phyloP scores from a whole-genome alignment of 92 coral and sea anemone species.

The Metridium senile region DNA sequence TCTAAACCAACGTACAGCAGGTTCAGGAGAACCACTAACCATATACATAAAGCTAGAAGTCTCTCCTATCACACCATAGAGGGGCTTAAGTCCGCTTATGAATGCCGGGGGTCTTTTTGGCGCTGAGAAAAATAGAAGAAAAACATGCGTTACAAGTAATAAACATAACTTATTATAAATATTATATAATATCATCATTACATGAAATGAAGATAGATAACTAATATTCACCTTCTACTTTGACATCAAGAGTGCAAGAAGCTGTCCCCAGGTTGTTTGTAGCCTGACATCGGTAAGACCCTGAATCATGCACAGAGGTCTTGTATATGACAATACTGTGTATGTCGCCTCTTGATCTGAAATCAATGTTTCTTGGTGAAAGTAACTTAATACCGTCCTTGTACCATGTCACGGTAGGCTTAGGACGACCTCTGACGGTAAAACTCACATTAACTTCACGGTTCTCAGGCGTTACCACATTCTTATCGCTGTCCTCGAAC shows the following conservation, averaged over 20 bases:
- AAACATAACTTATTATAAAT: too few relatives aligned
- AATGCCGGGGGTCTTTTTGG: conserved; percentile 27
- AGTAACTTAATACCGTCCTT: conserved; percentile 57
- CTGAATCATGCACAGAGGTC: conserved; percentile 49
- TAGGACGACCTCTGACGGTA: conserved; percentile 63
- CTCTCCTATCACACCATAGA: conserved; percentile 18
- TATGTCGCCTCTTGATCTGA: conserved; percentile 44
- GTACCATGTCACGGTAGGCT: conserved; percentile 71
- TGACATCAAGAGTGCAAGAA: conserved; percentile 39
- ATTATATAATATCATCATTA: too few relatives aligned
- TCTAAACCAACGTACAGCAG: conserved; percentile 55
- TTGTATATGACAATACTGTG: conserved; percentile 46
- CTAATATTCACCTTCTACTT: conserved; percentile 76
- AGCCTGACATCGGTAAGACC: conserved; percentile 68
- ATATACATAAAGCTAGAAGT: conserved; percentile 5
- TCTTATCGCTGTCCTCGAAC: conserved; percentile 56
- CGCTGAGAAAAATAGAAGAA: conserved; percentile 12
- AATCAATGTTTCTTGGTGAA: conserved; percentile 36
- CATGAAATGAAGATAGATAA: too few relatives aligned
- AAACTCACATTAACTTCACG: conserved; percentile 54
- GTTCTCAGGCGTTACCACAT: conserved; percentile 50
- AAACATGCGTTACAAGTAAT: neutral
- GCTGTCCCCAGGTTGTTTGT: conserved; percentile 64
- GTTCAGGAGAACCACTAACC: conserved; percentile 57
- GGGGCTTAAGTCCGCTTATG: conserved; percentile 24